Base-by-base conservation (phyloP, 2,888 invertebrate species). In the Drosophila seclusa region DNA sequence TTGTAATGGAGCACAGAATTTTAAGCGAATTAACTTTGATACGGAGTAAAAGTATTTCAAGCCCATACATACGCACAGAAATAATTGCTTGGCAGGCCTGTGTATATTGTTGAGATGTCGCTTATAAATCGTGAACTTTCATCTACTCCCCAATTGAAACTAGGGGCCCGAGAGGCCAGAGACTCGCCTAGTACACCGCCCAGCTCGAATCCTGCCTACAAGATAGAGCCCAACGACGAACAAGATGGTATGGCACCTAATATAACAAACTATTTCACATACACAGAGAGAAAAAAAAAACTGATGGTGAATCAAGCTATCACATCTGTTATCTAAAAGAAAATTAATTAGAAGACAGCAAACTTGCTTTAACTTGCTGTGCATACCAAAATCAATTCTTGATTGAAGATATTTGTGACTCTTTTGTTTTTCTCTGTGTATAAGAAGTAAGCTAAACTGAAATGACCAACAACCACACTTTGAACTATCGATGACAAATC, bases 101-200 rank as follows among this genome's bases (percentile, higher is more conserved):
- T 42, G 21, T 21, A 21, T 21, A 11, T 45, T 24, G 24, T 45
- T 45, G 45, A 27, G 27, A 27, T 49, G 10, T 27, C 10, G 4
- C 27, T 42, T 31, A 2, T 58, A 31, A 67, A 32, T 24, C 18
- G 16, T 58, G 27, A 59, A 64, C 27, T 64, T 55, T 48, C 52
- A 54, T 55, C 58, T 42, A 45, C 13, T 61, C 45, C 67, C 63
- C 34, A 45, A 49, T 49, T 27, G 10, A 10, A 69, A 81, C 52
- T 65, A 93, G 93, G 93, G 67, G 89, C 90, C 81, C 92, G 92
- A 53, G 93, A 93, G 78, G 81, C 91, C 61, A 88, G 93, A 74
- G 93, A 93, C 66, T 93, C 93, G 58, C 93, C 93, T 45, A 91
- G 91, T 71, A 93, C 93, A 73, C 93, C 93, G 64, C 93, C 93